Evolutionary conservation across 2,888 invertebrate species (phyloP).

Genomic region (Trachelus stipa): DNA sequence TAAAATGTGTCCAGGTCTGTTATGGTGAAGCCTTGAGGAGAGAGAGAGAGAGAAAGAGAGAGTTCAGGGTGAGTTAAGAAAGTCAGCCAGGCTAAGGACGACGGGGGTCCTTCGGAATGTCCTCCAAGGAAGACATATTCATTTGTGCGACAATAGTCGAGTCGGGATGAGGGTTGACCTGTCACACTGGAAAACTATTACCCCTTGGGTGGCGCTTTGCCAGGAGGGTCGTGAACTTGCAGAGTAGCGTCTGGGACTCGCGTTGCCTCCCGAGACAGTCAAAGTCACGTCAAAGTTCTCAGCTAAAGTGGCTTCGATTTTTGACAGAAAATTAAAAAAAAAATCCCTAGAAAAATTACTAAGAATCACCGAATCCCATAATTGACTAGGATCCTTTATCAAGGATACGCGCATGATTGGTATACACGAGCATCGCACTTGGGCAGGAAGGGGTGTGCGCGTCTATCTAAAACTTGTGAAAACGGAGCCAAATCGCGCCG

Average conservation of each 20-base stretch:
- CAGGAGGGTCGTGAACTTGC: not conserved
- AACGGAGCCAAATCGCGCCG: conserved; percentile 8
- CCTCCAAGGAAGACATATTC: not conserved
- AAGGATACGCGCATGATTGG: not conserved
- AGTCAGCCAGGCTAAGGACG: not conserved
- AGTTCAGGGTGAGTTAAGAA: not conserved
- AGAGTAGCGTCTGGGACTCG: not conserved
- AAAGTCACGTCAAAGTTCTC: not conserved
- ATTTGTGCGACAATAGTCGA: not conserved
- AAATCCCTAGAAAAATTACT: not conserved
- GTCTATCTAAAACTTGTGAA: not conserved
- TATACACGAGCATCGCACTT: not conserved
- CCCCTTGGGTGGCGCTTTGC: not conserved
- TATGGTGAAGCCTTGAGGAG: not conserved
- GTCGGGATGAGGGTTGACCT: not conserved
- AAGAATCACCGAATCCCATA: not conserved
- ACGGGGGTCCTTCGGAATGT: not conserved
- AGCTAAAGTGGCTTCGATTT: not conserved
- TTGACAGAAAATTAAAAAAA: not conserved
- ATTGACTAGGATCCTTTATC: not conserved
- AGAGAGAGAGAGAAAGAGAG: no score
- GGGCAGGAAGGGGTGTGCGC: not conserved
- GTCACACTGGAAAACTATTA: not conserved
- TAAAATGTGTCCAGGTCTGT: not conserved
- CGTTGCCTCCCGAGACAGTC: not conserved